Evolutionary conservation across 2,797 vertebrate genomes (phyloP).

Genomic region (Neosilurus mollespiculum): DNA sequence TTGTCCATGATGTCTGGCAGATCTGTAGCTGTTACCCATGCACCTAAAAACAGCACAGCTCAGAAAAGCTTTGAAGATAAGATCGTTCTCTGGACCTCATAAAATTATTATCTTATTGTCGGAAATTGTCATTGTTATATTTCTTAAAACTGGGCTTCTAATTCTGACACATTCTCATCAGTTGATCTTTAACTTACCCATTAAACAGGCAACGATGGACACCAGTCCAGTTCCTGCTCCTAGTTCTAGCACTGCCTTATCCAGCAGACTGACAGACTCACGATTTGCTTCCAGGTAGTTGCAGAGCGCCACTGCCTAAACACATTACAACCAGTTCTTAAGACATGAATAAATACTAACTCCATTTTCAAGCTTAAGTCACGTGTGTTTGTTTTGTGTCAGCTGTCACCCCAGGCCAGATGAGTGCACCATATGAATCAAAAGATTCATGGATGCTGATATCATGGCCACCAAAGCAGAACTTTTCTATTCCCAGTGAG

Average conservation of each 20-base stretch:
- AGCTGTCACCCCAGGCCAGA: constrained; percentile 86
- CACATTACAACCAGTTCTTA: constrained; percentile 12
- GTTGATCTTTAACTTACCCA: constrained; percentile 74
- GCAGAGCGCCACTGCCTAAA: constrained; percentile 85
- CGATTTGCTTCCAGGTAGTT: constrained; percentile 88
- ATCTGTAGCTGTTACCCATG: constrained; percentile 90
- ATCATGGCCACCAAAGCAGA: constrained; percentile 78
- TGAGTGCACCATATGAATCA: constrained; percentile 83
- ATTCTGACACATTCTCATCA: background rate
- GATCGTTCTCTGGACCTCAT: background rate
- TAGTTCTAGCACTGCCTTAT: constrained; percentile 85
- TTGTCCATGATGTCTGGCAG: constrained; percentile 86
- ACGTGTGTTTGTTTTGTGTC: background rate
- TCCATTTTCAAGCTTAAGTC: background rate
- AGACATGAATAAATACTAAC: background rate
- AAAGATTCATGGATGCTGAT: constrained; percentile 82
- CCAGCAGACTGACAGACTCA: constrained; percentile 80
- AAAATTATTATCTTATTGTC: background rate
- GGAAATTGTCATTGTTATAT: background rate
- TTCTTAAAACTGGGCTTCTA: background rate
- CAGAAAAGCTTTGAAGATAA: background rate
- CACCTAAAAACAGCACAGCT: constrained; percentile 71
- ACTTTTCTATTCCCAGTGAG: constrained; percentile 79
- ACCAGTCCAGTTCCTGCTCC: constrained; percentile 92
- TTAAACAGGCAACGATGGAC: constrained; percentile 87